phyloP scores from a whole-genome alignment of 1,140 invertebrate species.

The Dufourea novaeangliae region DNA sequence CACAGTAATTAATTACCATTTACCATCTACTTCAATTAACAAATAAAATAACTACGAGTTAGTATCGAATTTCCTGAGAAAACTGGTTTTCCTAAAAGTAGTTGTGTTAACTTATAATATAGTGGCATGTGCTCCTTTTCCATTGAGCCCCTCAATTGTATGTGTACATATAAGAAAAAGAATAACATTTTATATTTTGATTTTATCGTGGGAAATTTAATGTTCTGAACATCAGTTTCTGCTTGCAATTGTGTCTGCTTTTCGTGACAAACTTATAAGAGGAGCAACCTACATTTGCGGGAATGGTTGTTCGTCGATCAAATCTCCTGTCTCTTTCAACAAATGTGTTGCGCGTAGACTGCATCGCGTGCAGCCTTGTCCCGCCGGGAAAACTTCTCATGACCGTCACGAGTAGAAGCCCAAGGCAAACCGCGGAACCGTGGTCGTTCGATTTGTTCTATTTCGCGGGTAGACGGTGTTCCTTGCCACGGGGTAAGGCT shows the following conservation, averaged over 20 bases:
- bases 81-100: too few species aligned
- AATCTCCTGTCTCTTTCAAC: constrained; percentile 25
- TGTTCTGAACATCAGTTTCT: too few species aligned
- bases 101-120: too few species aligned
- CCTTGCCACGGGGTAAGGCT: constrained; percentile 11
- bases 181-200: too few species aligned
- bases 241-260: not conserved
- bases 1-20: too few species aligned
- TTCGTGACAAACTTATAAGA: not conserved
- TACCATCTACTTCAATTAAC: too few species aligned
- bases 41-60: too few species aligned
- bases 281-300: not conserved
- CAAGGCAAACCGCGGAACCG: constrained; percentile 12
- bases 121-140: too few species aligned
- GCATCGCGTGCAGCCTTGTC: constrained; percentile 16
- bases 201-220: too few species aligned
- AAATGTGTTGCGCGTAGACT: not conserved
- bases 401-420: constrained; percentile 35
- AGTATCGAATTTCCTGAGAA: too few species aligned
- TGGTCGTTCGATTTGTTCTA: constrained; percentile 30
- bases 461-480: constrained; percentile 27
- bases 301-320: constrained; percentile 28
- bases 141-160: too few species aligned
- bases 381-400: constrained; percentile 35
- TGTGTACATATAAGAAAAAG: too few species aligned